phyloP scores from a whole-genome alignment of 1,140 invertebrate species.

The Drosophila persimilis region DNA sequence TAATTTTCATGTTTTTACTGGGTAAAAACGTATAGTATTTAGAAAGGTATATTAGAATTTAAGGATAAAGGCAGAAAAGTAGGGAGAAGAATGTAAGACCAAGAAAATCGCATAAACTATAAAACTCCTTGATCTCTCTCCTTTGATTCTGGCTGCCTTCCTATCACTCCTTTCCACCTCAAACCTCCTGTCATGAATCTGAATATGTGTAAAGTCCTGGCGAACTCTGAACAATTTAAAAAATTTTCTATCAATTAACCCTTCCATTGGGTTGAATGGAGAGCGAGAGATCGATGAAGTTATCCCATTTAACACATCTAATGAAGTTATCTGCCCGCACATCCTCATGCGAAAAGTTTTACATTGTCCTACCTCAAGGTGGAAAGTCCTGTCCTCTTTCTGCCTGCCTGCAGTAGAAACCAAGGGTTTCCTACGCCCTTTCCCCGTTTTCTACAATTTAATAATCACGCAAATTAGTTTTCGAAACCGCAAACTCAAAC shows the following conservation, averaged over 20 bases:
- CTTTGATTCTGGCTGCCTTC: too few relatives aligned
- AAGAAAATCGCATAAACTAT: too few relatives aligned
- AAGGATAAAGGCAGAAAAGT: too few relatives aligned
- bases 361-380: constrained; percentile 33
- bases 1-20: constrained; percentile 1
- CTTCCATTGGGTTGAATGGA: constrained; percentile 4
- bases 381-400: constrained; percentile 26
- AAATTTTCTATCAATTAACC: constrained; percentile 43
- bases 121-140: too few relatives aligned
- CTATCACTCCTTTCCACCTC: too few relatives aligned
- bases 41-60: too few relatives aligned
- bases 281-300: constrained; percentile 42
- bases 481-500: constrained; percentile 72
- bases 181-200: too few relatives aligned
- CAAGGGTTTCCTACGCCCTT: neutral
- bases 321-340: constrained; percentile 64
- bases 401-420: neutral
- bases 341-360: constrained; percentile 36
- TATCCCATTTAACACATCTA: constrained; percentile 59
- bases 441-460: constrained; percentile 54
- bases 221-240: constrained; percentile 5
- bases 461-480: constrained; percentile 81
- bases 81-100: too few relatives aligned
- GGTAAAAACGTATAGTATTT: neutral
- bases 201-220: too few relatives aligned